phyloP scores from a whole-genome alignment of 2,888 invertebrate genomes.

The Conomelus anceps region DNA sequence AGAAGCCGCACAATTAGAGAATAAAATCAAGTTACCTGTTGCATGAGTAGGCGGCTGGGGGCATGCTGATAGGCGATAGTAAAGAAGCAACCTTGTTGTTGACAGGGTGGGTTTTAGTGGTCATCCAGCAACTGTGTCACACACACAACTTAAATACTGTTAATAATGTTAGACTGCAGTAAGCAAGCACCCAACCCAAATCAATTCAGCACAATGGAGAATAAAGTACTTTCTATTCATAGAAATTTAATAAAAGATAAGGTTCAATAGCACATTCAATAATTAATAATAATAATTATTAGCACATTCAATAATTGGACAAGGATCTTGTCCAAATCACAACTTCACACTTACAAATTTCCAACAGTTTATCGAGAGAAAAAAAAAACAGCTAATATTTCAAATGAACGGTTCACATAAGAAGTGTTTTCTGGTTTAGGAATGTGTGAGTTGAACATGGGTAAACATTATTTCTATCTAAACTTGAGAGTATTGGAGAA shows the following conservation, averaged over 20 bases:
- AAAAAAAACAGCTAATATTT: too few species aligned
- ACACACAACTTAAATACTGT: conserved; percentile 15
- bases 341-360: too few species aligned
- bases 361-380: too few species aligned
- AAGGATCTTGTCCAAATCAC: too few species aligned
- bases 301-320: too few species aligned
- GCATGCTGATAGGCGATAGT: conserved; percentile 37
- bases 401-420: too few species aligned
- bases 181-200: not conserved
- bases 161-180: not conserved
- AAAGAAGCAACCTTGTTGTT: conserved; percentile 28
- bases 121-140: conserved; percentile 22
- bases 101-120: conserved; percentile 38
- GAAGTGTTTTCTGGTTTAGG: too few species aligned
- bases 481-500: too few species aligned
- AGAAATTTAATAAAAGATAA: not conserved
- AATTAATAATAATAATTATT: too few species aligned
- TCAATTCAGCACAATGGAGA: not conserved
- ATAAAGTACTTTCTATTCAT: not conserved
- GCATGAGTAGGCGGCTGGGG: conserved; percentile 50
- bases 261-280: not conserved
- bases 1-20: not conserved
- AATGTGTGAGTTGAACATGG: too few species aligned
- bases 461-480: too few species aligned
- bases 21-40: conserved; percentile 47